These are phyloP conservation scores for Sceloporus undulatus DNA, from an alignment of 2,113 vertebrate species.

Conservation along the genomic window DNA sequence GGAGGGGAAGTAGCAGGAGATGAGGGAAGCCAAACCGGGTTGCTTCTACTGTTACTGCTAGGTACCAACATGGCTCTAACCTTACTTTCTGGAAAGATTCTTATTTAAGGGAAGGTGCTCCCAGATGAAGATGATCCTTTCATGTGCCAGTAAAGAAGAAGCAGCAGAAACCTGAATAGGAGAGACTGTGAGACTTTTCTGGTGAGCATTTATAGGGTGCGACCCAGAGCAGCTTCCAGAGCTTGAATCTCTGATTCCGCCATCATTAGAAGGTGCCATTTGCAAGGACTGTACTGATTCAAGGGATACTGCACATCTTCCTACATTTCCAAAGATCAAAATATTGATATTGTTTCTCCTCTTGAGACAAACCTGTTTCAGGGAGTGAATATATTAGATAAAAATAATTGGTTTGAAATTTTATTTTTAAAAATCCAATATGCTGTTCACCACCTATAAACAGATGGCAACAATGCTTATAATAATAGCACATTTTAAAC, in stretches of 20 bases:
- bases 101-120: neutral
- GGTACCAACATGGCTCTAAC: neutral
- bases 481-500: neutral
- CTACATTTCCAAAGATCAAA: neutral
- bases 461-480: rapidly evolving
- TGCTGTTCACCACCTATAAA: conserved; percentile 40
- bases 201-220: neutral
- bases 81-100: neutral
- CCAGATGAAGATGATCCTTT: neutral
- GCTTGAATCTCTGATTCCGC: neutral
- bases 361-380: neutral
- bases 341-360: neutral
- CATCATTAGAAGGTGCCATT: neutral
- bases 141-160: neutral
- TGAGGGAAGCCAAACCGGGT: neutral
- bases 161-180: neutral
- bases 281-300: conserved; percentile 4
- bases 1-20: neutral
- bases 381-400: conserved; percentile 13
- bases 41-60: neutral
- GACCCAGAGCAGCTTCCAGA: too few relatives aligned
- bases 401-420: conserved; percentile 49
- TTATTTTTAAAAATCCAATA: conserved; percentile 56
- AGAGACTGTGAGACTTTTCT: neutral
- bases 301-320: neutral